These are phyloP conservation scores for Euzophera pinguis DNA, from an alignment of 2,888 invertebrate species.

Conservation along the genomic window DNA sequence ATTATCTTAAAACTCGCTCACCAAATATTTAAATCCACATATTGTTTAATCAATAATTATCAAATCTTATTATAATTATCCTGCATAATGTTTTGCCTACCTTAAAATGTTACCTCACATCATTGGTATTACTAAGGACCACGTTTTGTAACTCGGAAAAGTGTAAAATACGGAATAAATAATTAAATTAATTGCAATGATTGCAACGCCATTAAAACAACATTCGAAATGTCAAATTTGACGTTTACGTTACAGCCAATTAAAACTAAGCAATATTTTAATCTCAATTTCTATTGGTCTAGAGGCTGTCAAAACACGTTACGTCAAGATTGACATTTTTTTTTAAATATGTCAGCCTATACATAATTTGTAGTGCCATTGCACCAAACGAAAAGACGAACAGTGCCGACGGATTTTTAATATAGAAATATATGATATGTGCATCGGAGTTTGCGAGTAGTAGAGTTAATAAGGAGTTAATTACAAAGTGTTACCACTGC, in stretches of 20 bases:
- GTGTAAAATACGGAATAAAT: too few species aligned
- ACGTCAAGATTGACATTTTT: not conserved
- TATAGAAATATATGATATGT: slow-evolving; percentile 38
- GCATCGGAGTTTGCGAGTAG: slow-evolving; percentile 34
- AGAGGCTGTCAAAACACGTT: not conserved
- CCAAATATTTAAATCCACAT: too few species aligned
- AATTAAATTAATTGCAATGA: too few species aligned
- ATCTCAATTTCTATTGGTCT: not conserved
- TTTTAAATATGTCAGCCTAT: not conserved
- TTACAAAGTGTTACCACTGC: slow-evolving; percentile 36
- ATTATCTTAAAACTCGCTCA: too few species aligned
- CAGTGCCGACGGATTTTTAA: slow-evolving; percentile 49
- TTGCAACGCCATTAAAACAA: too few species aligned
- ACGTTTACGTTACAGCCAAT: not conserved
- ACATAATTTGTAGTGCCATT: slow-evolving; percentile 1
- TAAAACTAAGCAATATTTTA: not conserved
- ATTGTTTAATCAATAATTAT: too few species aligned
- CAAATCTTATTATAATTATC: too few species aligned
- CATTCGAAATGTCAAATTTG: not conserved
- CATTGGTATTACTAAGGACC: too few species aligned
- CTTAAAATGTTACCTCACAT: too few species aligned
- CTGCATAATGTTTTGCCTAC: too few species aligned
- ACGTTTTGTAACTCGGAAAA: too few species aligned
- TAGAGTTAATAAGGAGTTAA: slow-evolving; percentile 34
- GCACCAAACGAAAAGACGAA: slow-evolving; percentile 19